Conservation (phyloP, 1,140 invertebrate species). For the Drosophila insularis region DNA sequence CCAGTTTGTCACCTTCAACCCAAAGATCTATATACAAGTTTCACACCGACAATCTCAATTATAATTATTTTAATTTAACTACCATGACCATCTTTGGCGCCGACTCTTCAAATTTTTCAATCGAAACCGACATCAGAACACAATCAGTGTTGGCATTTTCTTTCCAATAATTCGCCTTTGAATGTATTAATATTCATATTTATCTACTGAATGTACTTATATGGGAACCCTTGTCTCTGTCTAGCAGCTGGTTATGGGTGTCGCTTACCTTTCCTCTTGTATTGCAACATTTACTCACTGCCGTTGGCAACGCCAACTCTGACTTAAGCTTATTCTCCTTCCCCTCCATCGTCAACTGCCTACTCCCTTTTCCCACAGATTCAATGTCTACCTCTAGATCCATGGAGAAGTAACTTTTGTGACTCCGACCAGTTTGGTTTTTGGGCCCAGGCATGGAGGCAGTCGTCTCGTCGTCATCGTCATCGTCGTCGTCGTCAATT, state of each 20-base stretch:
- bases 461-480: conserved; percentile 17
- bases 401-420: conserved; percentile 16
- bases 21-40: neutral
- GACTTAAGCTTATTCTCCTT: neutral
- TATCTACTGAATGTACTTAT: conserved; percentile 44
- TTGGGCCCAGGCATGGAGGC: conserved; percentile 34
- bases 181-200: conserved; percentile 43
- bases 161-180: conserved; percentile 7
- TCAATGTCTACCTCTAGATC: conserved; percentile 11
- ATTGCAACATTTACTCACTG: conserved; percentile 64
- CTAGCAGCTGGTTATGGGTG: conserved; percentile 38
- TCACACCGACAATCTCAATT: neutral
- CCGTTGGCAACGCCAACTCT: conserved; percentile 21
- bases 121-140: conserved; percentile 35
- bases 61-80: conserved; percentile 48
- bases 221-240: conserved; percentile 48
- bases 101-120: conserved; percentile 30
- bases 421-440: conserved; percentile 35
- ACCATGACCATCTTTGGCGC: conserved; percentile 39
- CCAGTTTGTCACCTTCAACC: neutral
- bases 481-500: conserved; percentile 13
- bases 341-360: neutral
- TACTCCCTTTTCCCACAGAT: conserved; percentile 1
- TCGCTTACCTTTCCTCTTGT: conserved; percentile 33
- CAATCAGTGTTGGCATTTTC: conserved; percentile 5